Conservation (phyloP, 2,113 vertebrate species). For the Rana temporaria region DNA sequence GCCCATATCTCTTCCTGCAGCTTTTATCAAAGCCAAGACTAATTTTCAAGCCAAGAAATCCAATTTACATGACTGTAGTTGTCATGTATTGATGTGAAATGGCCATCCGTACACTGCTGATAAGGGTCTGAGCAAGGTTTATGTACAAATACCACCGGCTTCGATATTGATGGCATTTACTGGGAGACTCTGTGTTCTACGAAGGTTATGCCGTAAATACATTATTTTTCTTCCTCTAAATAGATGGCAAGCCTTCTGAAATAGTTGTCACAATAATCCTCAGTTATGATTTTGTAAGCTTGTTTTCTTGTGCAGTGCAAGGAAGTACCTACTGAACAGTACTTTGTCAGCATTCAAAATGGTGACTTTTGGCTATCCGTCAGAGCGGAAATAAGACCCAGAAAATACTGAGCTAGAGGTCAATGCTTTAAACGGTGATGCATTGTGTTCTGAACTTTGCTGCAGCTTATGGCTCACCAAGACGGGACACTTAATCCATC, state of each 20-base stretch:
- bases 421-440: neutral
- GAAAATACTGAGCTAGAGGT: too few species aligned
- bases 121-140: neutral
- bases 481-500: slow-evolving; percentile 26
- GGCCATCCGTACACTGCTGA: neutral
- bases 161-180: neutral
- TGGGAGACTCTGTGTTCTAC: neutral
- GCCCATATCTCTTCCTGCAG: neutral
- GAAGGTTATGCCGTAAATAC: neutral
- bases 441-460: neutral
- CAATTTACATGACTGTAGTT: neutral
- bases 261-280: neutral
- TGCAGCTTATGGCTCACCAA: slow-evolving; percentile 1
- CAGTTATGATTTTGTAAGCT: neutral
- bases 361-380: too few species aligned
- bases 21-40: neutral
- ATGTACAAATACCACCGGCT: neutral
- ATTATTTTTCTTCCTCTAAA: neutral
- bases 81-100: neutral
- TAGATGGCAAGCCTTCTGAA: neutral
- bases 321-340: neutral
- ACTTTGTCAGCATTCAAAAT: too few species aligned
- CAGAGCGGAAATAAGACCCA: neutral
- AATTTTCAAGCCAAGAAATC: neutral
- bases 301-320: neutral